Evolutionary conservation across 2,888 invertebrate genomes (phyloP).

Genomic region (Drosophila sordidula): DNA sequence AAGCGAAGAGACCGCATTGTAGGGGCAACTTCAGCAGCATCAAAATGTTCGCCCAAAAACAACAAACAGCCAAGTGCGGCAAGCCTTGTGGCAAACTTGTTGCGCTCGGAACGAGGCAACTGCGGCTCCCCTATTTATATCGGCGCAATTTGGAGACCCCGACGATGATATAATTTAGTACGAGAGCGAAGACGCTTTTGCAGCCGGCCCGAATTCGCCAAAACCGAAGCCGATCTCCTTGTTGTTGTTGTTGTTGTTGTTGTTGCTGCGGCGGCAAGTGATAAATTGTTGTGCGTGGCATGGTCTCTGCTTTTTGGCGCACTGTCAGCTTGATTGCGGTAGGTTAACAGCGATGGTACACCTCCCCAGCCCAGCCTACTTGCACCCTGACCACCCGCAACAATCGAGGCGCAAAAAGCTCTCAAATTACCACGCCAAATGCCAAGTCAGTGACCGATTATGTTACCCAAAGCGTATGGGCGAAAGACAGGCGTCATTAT

Average conservation of each 20-base stretch:
- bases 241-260: slow-evolving; percentile 3
- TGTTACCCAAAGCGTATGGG: slow-evolving; percentile 78
- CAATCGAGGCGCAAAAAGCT: slow-evolving; percentile 65
- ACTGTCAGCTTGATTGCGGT: slow-evolving; percentile 69
- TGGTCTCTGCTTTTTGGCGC: slow-evolving; percentile 52
- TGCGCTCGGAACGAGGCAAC: slow-evolving; percentile 54
- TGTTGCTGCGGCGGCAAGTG: slow-evolving; percentile 44
- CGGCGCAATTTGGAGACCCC: slow-evolving; percentile 8
- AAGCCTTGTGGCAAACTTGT: slow-evolving; percentile 72
- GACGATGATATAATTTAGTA: slow-evolving; percentile 76
- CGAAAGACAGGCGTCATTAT: slow-evolving; percentile 74
- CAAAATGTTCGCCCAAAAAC: slow-evolving; percentile 72
- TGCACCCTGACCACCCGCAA: slow-evolving; percentile 77
- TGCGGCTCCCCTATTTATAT: slow-evolving; percentile 51
- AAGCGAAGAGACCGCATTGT: slow-evolving; percentile 21
- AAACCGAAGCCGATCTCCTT: slow-evolving; percentile 67
- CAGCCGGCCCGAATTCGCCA: slow-evolving; percentile 73
- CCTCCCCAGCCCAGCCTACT: no score
- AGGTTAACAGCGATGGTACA: slow-evolving; percentile 58
- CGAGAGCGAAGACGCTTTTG: slow-evolving; percentile 76
- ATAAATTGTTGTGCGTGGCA: slow-evolving; percentile 68
- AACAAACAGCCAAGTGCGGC: slow-evolving; percentile 30
- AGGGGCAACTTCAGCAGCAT: slow-evolving; percentile 51
- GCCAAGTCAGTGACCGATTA: slow-evolving; percentile 80
- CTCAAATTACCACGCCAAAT: slow-evolving; percentile 81